These are phyloP conservation scores for Phrynocephalus forsythii DNA, from an alignment of 2,797 vertebrate species.

Conservation along the genomic window DNA sequence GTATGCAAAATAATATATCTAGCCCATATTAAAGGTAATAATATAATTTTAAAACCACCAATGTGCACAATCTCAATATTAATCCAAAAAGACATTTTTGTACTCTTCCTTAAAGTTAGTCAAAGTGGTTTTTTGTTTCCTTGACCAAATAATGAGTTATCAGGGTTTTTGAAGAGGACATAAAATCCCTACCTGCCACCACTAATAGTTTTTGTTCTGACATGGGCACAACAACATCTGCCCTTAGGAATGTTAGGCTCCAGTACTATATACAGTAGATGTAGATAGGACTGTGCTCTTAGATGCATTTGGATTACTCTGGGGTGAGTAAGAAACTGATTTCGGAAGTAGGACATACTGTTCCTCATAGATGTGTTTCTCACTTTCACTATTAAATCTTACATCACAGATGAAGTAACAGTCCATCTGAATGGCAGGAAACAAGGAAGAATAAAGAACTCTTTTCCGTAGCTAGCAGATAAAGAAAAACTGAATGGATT, in stretches of 20 bases:
- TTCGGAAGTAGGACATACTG: constrained; percentile 1
- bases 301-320: neutral
- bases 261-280: neutral
- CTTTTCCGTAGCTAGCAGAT: neutral
- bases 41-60: constrained; percentile 17
- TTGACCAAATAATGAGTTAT: constrained; percentile 43
- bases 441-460: constrained; percentile 26
- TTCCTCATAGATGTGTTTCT: constrained; percentile 37
- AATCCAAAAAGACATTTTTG: constrained; percentile 42
- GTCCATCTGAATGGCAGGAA: constrained; percentile 39
- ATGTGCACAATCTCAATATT: fast-evolving
- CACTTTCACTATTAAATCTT: constrained; percentile 27
- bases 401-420: constrained; percentile 29
- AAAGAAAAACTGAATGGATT: constrained; percentile 21
- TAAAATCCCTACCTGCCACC: constrained; percentile 36
- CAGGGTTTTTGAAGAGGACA: constrained; percentile 37
- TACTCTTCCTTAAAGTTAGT: constrained; percentile 42
- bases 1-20: constrained; percentile 18
- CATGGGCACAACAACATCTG: neutral
- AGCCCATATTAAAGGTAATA: constrained; percentile 7
- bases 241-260: neutral
- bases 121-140: constrained; percentile 45
- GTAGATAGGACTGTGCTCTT: neutral
- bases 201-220: constrained; percentile 14
- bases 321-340: neutral